Base-by-base conservation (phyloP, 2,888 invertebrate species). In the Carpatolechia fugitivella region DNA sequence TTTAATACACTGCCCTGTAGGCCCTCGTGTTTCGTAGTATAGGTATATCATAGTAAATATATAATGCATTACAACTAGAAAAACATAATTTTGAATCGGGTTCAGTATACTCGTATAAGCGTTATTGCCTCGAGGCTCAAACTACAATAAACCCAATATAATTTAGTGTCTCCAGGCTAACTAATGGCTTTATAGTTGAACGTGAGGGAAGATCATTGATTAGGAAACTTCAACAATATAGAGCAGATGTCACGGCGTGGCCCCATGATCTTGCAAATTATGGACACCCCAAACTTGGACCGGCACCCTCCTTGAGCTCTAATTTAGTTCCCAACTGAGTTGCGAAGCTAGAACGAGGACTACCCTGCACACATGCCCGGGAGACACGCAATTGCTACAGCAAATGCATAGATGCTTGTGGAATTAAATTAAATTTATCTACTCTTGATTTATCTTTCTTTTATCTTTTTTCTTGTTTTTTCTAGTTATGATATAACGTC, bases 241-340 rank as follows among this genome's bases (percentile, higher is more conserved):
- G 49, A 49, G 35, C 49, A 49, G 49, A 49, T 49, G 49, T 49
- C 49, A 49, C 20, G 49, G 6, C 31, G 1, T 31, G 47, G n/a
- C 24, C 44, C 44, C 44, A 44, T 49, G 49, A 49, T 49, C 49
- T 35, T 35, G 35, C 49, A 49, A 49, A 49, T 49, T 49, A 49
- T 49, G 49, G 49, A 49, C 35, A 49, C 49, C 49, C 49, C 16
- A 49, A 49, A 49, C 49, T 49, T 49, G 35, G 44, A 11, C 44
- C 13, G 38, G 20, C 29, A 18, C 4, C 7, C 29, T 11, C 44
- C 24, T 24, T 44, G 24, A 44, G 44, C 29, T 20, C 24, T n/a
- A 44, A 44, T 44, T 44, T 44, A 44, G 44, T 44, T 44, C 10
- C 44, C n/a, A 44, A 44, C 20, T 29, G 44, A 44, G 44, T 44